Conservation (phyloP, 1,140 invertebrate genomes). For the Vanessa tameamea region DNA sequence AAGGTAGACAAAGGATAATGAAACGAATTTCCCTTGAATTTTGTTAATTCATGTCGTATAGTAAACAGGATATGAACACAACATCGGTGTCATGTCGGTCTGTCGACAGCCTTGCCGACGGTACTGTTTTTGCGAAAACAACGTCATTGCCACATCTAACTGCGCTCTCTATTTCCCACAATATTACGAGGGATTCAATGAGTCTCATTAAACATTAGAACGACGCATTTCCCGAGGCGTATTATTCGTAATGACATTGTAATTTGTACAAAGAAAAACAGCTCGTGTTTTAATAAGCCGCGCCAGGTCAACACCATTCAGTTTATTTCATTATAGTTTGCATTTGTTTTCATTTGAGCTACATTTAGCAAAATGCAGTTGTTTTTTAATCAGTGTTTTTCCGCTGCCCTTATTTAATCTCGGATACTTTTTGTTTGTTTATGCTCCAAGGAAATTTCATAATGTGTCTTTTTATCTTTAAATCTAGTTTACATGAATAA, state of each 20-base stretch:
- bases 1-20: background rate
- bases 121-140: slow-evolving; percentile 68
- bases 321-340: slow-evolving; percentile 15
- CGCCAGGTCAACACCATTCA: slow-evolving; percentile 16
- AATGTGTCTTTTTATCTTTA: background rate
- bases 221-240: background rate
- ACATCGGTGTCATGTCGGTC: slow-evolving; percentile 30
- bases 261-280: slow-evolving; percentile 18
- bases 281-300: slow-evolving; percentile 3
- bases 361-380: slow-evolving; percentile 22
- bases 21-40: background rate
- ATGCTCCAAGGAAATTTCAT: background rate
- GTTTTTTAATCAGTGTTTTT: slow-evolving; percentile 19
- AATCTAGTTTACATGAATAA: too few species aligned
- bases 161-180: slow-evolving; percentile 41
- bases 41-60: background rate
- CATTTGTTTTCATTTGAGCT: slow-evolving; percentile 19
- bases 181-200: slow-evolving; percentile 4
- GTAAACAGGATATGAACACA: slow-evolving; percentile 43
- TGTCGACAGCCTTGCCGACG: slow-evolving; percentile 63
- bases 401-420: slow-evolving; percentile 13
- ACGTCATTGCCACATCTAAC: slow-evolving; percentile 60
- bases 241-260: slow-evolving; percentile 16
- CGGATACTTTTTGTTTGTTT: background rate
- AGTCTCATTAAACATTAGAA: slow-evolving; percentile 20